These are phyloP conservation scores for Parazoanthus darwini DNA, from an alignment of 92 coral and sea anemone species.

Conservation along the genomic window DNA sequence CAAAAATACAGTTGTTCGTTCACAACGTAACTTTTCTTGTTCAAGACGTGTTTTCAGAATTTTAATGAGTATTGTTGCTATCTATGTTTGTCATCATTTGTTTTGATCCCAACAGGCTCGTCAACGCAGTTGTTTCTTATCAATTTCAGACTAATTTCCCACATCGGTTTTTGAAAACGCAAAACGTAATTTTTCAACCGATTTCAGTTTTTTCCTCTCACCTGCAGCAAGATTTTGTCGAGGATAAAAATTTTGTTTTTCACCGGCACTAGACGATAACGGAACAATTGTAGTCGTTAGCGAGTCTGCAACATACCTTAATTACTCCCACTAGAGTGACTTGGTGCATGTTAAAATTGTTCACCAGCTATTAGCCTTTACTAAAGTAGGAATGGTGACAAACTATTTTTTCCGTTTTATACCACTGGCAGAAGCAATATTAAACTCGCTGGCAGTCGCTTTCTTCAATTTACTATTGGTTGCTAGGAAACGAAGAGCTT, in stretches of 20 bases:
- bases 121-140: no score
- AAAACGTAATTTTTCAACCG: not conserved
- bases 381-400: not conserved
- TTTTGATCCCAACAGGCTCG: not conserved
- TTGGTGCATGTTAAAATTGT: not conserved
- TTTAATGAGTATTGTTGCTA: not conserved
- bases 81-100: not conserved
- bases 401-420: not conserved
- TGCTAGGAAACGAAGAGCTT: not conserved
- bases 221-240: not conserved
- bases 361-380: not conserved
- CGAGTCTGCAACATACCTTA: slow-evolving; percentile 8
- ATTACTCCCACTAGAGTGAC: slow-evolving; percentile 14
- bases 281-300: not conserved
- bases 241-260: not conserved
- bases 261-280: no score
- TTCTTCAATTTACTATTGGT: not conserved
- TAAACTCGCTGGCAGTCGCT: not conserved
- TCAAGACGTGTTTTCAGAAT: not conserved
- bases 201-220: not conserved
- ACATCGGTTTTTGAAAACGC: no score
- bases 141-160: no score
- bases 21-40: not conserved
- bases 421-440: not conserved
- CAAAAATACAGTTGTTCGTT: not conserved